Conservation (phyloP, 2,113 vertebrate species). For the Python bivittatus region DNA sequence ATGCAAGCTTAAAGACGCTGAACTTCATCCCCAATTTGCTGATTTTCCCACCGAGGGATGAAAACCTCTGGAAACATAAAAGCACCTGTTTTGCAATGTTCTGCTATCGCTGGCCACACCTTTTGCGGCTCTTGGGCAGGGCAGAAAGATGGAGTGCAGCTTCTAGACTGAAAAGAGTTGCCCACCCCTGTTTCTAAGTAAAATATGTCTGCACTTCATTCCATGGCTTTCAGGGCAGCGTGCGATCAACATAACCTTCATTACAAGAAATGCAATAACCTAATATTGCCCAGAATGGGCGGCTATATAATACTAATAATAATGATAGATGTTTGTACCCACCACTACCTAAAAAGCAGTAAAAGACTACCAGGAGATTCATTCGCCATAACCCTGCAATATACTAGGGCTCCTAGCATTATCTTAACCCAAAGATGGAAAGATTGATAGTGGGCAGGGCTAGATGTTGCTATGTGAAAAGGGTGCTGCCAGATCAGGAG, state of each 20-base stretch:
- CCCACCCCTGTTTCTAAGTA: not conserved
- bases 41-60: not conserved
- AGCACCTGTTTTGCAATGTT: not conserved
- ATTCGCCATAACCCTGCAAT: not conserved
- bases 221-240: not conserved
- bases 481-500: no score
- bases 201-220: not conserved
- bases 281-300: not conserved
- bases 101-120: not conserved
- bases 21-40: not conserved
- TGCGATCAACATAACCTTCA: not conserved
- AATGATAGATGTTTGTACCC: not conserved
- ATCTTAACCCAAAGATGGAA: not conserved
- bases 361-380: not conserved
- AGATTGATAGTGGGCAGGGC: not conserved
- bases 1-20: not conserved
- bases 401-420: not conserved
- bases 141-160: not conserved
- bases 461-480: not conserved
- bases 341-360: not conserved
- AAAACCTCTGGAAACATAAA: not conserved
- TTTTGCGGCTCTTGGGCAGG: not conserved
- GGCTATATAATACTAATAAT: not conserved
- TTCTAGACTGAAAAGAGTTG: not conserved
- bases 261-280: not conserved